Evolutionary conservation across 92 coral and sea anemone species (phyloP).

Genomic region (Palythoa caribaeorum): DNA sequence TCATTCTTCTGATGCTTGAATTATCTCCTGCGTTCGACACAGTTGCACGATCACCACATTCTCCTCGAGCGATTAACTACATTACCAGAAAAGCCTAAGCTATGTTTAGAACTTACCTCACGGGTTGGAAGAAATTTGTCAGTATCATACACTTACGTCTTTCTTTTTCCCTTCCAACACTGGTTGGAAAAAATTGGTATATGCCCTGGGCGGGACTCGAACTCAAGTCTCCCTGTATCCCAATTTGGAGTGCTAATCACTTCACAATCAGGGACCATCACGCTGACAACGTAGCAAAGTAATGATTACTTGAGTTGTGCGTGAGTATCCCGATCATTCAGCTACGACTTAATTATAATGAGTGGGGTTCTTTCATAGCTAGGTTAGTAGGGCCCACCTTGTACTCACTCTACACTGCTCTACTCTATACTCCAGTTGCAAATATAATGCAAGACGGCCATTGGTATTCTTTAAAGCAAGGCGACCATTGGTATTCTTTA

Average conservation of each 20-base stretch:
- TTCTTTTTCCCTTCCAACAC: too few relatives aligned
- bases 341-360: neutral
- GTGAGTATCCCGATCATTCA: neutral
- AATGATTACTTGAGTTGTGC: too few relatives aligned
- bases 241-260: too few relatives aligned
- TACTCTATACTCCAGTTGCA: neutral
- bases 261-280: too few relatives aligned
- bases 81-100: neutral
- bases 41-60: neutral
- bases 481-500: too few relatives aligned
- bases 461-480: too few relatives aligned
- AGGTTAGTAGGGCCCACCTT: neutral
- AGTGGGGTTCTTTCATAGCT: neutral
- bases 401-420: neutral
- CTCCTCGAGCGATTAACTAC: constrained; percentile 3
- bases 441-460: neutral
- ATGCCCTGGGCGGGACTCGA: too few relatives aligned
- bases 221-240: too few relatives aligned
- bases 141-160: too few relatives aligned
- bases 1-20: constrained; percentile 17
- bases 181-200: too few relatives aligned
- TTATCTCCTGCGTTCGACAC: constrained; percentile 24
- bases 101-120: neutral
- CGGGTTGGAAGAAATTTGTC: neutral
- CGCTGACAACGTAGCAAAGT: too few relatives aligned